Base-by-base conservation (phyloP, 2,888 invertebrate species). In the Carpatolechia fugitivella region DNA sequence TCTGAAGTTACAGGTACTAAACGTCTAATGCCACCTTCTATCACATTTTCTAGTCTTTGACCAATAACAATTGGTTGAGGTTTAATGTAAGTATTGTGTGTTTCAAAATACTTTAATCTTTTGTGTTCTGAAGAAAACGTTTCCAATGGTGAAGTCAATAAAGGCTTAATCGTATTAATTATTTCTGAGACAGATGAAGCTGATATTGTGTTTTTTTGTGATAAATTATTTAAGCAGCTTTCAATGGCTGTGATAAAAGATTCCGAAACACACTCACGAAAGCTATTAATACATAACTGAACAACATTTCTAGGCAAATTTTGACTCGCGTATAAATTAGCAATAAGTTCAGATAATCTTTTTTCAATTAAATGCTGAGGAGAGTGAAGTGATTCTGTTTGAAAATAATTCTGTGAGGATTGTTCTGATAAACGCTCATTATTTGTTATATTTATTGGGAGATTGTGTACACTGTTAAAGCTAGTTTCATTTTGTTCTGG, bases 11-110 rank as follows among this genome's bases (percentile, higher is more conserved):
- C 10, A 2, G 33, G 33, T 24, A 14, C 24, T 6, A 44, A 4
- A 6, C 7, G 11, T n/a, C n/a, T n/a, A 4, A 36, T 16, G 14
- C 54, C 54, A 29, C 35, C 5, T 50, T 29, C 18, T 10, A 1
- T 44, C 33, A 44, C 29, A 13, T 31, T 20, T 33, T 44, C 41
- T 20, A 36, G 6, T 29, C 44, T 24, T 24, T 55, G 24, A 47
- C 54, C 47, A 14, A 54, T 36, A 14, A 47, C 47, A 7, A 54
- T 29, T 36, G 13, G 3, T 47, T 14, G 33, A 11, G 54, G 54
- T 10, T 16, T 14, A 30, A 54, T 54, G 18, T 40, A 54, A 48
- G 48, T 48, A 4, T 30, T 3, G 8, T 38, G 13, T 11, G 1
- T 13, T 24, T 47, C n/a, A 30, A 54, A 54, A 13, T 36, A 36